Conservation (phyloP, 2,888 invertebrate genomes). For the Lithophane socia region DNA sequence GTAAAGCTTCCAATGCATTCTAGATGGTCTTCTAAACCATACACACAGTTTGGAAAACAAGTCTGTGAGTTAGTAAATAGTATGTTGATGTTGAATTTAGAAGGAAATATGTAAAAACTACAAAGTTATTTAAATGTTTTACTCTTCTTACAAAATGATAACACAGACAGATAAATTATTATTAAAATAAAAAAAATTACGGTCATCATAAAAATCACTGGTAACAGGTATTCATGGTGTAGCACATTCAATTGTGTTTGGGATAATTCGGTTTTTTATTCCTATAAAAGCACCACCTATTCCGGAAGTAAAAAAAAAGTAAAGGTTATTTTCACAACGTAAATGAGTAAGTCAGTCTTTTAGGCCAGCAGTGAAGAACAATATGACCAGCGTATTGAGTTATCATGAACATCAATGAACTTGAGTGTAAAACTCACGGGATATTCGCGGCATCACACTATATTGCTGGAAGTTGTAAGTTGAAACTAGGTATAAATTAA, state of each 20-base stretch:
- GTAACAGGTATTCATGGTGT: background rate
- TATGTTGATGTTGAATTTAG: too few relatives aligned
- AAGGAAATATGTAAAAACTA: background rate
- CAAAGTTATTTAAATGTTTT: background rate
- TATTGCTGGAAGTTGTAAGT: background rate
- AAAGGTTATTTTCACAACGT: constrained; percentile 22
- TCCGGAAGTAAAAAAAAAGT: background rate
- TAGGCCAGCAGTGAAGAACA: constrained; percentile 22
- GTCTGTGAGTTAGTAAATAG: constrained; percentile 28
- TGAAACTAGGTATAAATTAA: too few relatives aligned
- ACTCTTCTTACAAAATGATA: constrained; percentile 35
- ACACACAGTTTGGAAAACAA: constrained; percentile 34
- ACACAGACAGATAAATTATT: constrained; percentile 25
- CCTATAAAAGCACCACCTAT: too few relatives aligned
- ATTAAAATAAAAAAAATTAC: constrained; percentile 33
- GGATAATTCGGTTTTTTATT: background rate
- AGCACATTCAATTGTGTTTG: background rate
- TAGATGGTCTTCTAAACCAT: constrained; percentile 29
- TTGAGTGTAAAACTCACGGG: background rate
- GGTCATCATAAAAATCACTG: constrained; percentile 4
- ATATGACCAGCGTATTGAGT: constrained; percentile 27
- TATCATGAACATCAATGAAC: constrained; percentile 7
- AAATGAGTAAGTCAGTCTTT: constrained; percentile 13
- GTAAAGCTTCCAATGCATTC: constrained; percentile 20
- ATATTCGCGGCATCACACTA: background rate